Conservation (phyloP, 2,113 vertebrate genomes). For the Hypanus sabinus region DNA sequence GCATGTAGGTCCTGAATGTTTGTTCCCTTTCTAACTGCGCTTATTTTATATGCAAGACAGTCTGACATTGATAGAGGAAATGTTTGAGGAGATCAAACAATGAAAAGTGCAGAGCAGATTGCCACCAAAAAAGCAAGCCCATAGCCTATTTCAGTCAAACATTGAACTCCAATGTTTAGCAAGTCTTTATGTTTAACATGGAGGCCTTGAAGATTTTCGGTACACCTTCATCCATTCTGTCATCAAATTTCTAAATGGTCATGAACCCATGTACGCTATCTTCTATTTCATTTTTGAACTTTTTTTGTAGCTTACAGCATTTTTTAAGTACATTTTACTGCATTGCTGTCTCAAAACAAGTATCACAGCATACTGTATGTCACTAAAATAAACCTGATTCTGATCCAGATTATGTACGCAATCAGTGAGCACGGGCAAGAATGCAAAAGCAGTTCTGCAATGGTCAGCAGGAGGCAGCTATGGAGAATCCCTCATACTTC, state of each 20-base stretch:
- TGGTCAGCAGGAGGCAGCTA: neutral
- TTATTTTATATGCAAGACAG: neutral
- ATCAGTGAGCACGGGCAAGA: neutral
- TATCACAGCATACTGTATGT: too few species aligned
- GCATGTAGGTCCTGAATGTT: neutral
- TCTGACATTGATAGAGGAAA: neutral
- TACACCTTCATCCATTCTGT: too few species aligned
- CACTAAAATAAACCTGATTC: too few species aligned
- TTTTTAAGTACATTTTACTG: too few species aligned
- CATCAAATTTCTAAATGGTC: too few species aligned
- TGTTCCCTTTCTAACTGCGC: neutral
- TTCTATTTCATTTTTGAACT: too few species aligned
- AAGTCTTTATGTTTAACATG: neutral
- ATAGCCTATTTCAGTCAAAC: neutral
- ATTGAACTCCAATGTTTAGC: neutral
- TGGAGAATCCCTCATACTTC: neutral
- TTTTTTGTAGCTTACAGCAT: too few species aligned
- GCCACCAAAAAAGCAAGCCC: neutral
- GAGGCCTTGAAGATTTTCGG: neutral
- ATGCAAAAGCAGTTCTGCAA: neutral
- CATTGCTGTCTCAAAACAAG: too few species aligned
- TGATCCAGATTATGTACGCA: neutral
- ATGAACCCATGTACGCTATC: too few species aligned
- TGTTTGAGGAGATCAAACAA: neutral
- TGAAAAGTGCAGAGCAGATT: neutral